phyloP scores from a whole-genome alignment of 2,888 invertebrate species.

The Seira musarum region DNA sequence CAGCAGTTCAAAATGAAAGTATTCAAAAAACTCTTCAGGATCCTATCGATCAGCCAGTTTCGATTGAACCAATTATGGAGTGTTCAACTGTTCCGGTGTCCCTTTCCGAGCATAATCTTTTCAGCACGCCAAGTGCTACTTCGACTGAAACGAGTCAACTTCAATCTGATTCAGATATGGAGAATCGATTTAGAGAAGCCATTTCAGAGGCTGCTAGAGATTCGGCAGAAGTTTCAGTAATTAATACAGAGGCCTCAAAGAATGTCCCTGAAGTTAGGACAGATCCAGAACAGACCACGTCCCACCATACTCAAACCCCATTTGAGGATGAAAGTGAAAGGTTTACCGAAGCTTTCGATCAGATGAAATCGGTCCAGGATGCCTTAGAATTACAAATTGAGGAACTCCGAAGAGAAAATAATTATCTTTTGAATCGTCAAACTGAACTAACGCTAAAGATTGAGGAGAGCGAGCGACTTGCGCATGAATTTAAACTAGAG shows the following conservation, averaged over 20 bases:
- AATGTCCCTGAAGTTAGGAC: background rate
- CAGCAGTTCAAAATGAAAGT: background rate
- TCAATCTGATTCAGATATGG: no score
- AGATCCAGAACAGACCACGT: background rate
- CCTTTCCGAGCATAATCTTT: background rate
- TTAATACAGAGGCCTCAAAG: background rate
- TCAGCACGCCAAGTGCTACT: background rate
- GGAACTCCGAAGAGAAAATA: slow-evolving; percentile 62
- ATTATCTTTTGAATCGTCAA: slow-evolving; percentile 56
- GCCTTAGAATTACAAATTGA: slow-evolving; percentile 62
- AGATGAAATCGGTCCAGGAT: slow-evolving; percentile 56
- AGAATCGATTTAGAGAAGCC: no score
- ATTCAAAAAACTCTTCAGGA: background rate
- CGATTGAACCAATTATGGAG: background rate
- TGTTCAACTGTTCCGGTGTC: background rate
- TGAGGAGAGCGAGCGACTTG: slow-evolving; percentile 63
- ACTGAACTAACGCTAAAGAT: slow-evolving; percentile 61
- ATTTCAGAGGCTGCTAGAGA: no score
- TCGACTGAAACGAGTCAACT: background rate
- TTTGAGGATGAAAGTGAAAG: slow-evolving; percentile 11
- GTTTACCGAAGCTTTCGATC: slow-evolving; percentile 4
- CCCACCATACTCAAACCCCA: background rate
- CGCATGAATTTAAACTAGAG: slow-evolving; percentile 64
- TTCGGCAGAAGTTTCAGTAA: no score
- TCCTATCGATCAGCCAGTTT: background rate